Base-by-base conservation (phyloP, 23 tunicate genomes). In the Phallusia fumigata region DNA sequence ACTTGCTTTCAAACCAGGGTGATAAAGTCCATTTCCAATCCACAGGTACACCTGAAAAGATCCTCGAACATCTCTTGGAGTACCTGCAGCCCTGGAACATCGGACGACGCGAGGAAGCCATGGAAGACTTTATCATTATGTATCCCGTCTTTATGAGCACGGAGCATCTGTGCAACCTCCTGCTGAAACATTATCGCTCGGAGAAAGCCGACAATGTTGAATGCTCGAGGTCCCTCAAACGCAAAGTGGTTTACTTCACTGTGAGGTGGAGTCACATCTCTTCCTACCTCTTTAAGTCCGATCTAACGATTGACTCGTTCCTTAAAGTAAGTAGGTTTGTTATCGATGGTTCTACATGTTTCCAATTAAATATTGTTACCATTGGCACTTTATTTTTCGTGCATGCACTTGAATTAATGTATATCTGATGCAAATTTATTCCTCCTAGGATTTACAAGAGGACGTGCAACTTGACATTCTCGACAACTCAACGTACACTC, bases 181-280 rank as follows among this genome's bases (percentile, higher is more conserved):
- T 94, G 30, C 77, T 94, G 83, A 79, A 89, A 21, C 89, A 53
- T 35, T 94, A 94, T 45, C 86, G 77, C 15, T 83, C 97, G 24
- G 92, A 84, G 64, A 78, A 81, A n/a, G 74, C 88, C 24, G 78
- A 78, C 33, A 47, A 76, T 21, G 65, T 79, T 35, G 79, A 89
- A 26, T 89, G 83, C 18, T 64, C 79, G 33, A 64, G 82, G 26
- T 86, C 90, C 0, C 79, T 94, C 50, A 94, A 94, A 53, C 65
- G 93, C 40, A 89, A 85, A 86, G 89, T 94, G 15, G 90, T 94
- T 53, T 94, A 89, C 45, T 89, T 94, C 47, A 90, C 89, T 65
- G 98, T 94, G 34, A 82, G 98, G 52, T 94, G 98, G 98, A 94
- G 98, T 79, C 90, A 94, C 80, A 94, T 94, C 13, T 36, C 80